A percentile compares a stretch with the other conserved stretches of the same genome.
Conservation (phyloP, 2,797 vertebrate species). For the Lutjanus campechanus region DNA sequence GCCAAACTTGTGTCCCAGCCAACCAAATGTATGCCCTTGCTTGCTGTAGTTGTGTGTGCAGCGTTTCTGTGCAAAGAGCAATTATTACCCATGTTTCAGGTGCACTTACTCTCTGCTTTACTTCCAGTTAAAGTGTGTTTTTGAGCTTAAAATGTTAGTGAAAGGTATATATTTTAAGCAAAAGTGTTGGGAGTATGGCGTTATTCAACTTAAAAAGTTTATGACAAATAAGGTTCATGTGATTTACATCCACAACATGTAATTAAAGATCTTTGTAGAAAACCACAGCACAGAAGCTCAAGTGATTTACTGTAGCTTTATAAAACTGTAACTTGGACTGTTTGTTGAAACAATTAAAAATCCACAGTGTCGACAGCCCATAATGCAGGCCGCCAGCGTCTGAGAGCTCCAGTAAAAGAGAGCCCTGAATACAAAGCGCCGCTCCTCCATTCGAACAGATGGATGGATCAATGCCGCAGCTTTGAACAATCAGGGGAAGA, state of each 20-base stretch:
- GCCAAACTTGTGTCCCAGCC: no score
- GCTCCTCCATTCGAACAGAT: slow-evolving; percentile 11
- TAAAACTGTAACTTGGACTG: background rate
- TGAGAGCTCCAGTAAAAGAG: background rate
- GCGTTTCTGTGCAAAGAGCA: background rate
- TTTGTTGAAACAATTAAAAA: background rate
- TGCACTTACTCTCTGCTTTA: background rate
- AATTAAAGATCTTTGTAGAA: background rate
- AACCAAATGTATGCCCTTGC: background rate
- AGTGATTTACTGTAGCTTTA: background rate
- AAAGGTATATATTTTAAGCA: background rate
- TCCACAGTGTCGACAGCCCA: background rate
- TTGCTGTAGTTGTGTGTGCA: background rate
- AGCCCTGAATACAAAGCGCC: background rate
- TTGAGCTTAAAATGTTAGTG: background rate
- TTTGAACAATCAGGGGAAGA: slow-evolving; percentile 22
- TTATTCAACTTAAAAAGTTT: background rate
- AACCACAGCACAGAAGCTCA: background rate
- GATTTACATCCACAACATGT: background rate
- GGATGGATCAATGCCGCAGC: slow-evolving; percentile 39
- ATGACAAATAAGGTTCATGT: background rate
- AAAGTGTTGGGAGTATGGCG: background rate
- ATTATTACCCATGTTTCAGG: background rate
- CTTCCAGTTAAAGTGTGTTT: background rate
- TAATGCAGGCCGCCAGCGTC: background rate